Base-by-base conservation (phyloP, 2,888 invertebrate species). In the Orthosia gracilis region DNA sequence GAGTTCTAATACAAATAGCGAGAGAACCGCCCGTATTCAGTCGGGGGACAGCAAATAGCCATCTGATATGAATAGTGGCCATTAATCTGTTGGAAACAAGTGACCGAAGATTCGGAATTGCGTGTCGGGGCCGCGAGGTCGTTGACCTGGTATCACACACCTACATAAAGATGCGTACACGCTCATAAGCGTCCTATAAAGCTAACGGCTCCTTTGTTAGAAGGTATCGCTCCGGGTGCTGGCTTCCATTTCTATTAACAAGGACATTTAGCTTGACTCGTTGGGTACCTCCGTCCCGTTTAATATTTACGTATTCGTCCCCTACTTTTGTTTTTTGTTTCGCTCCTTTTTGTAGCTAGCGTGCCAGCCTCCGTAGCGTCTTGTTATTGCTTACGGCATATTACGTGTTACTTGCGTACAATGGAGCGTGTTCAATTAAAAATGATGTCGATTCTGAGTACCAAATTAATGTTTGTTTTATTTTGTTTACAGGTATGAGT, bases 11-110 rank as follows among this genome's bases (percentile, higher is more conserved):
- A 85, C 84, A 85, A 85, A 84, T 83, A 85, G 83, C 85, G 83
- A 85, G 79, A 81, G 83, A 85, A 79, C 31, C 45, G 71, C 70
- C 82, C 63, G 54, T 63, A 73, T 84, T 84, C 82, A 57, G 69
- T 77, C 81, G 79, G 83, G 79, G 80, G 83, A 86, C 79, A 87
- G 84, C 84, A 86, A 89, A 90, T 90, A 85, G 87, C 88, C 88
- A 82, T 87, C 88, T 90, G 88, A 90, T 91, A 87, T 87, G 87
- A 87, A 89, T 87, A 88, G 89, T 86, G 83, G 85, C 85, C 87
- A 91, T 90, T 90, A 91, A 90, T 90, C 89, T 88, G 86, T 83
- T 85, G 87, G 89, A 89, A 90, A 89, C 91, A 88, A 91, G 91
- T 90, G 90, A 84, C 87, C 87, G 84, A 88, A 86, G 84, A 88